Base-by-base conservation (phyloP, 2,113 vertebrate species). In the Telmatochromis sp. region DNA sequence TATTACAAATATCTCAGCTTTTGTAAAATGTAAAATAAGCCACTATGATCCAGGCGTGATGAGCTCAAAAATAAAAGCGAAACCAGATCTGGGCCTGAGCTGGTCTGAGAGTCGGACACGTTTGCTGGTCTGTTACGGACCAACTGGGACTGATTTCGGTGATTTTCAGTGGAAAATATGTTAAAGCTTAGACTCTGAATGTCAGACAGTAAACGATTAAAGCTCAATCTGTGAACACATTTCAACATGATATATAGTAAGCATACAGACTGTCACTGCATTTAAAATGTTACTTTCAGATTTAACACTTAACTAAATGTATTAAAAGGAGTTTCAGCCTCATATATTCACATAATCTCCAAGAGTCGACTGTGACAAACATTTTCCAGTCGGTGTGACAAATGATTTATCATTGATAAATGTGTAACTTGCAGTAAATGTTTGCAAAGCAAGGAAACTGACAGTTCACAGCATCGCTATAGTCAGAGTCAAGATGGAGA, bases 401-500 rank as follows among this genome's bases (percentile, higher is more conserved):
- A 58, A 58, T 55, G 53, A 26, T 31, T 58, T 2, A 31, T 58
- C 26, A 31, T 6, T 28, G 23, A 58, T 0, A 58, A 15, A 58
- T 58, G 57, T 58, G 57, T 31, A 58, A 58, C 13, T 58, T 58
- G 13, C 13, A 58, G 23, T 15, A 58, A 58, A 28, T 28, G 55
- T 58, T 28, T 2, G 55, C 23, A 58, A 28, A 28, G 55, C 55
- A 58, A 58, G 55, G 26, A 58, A 31, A 58, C 26, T 58, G 55
- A 58, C 55, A 58, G 26, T 31, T 58, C 55, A 31, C 55, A 58
- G 26, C 55, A 17, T 15, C 26, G 0, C 26, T 58, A 4, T 15
- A 28, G 55, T 4, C 0, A 4, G 7, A 58, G 26, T 58, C 13
- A 0, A 28, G 23, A 9, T 58, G 5, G 55, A 58, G 0, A 58